Conservation (phyloP, 2,113 vertebrate genomes). For the Marcusenius ussheri region DNA sequence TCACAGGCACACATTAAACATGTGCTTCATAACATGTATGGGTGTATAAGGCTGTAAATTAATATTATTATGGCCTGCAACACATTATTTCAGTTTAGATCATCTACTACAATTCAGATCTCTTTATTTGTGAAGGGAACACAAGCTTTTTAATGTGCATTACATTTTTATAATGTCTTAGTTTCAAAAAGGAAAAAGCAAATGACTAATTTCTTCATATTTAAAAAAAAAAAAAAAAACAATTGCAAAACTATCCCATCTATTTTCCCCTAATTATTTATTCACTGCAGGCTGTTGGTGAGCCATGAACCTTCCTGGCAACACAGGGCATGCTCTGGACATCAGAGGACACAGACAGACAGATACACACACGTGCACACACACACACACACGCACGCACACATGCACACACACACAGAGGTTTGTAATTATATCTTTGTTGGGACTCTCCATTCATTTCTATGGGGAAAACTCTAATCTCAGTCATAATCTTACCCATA, state of each 20-base stretch:
- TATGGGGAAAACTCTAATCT: too few species aligned
- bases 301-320: background rate
- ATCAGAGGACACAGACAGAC: background rate
- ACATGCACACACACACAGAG: background rate
- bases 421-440: too few species aligned
- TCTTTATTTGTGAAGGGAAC: background rate
- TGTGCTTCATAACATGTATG: background rate
- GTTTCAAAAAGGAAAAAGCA: background rate
- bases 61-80: background rate
- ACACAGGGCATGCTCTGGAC: background rate
- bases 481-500: too few species aligned
- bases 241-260: background rate
- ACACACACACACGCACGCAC: background rate
- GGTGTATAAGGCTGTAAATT: background rate
- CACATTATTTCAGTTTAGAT: background rate
- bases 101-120: background rate
- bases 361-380: background rate
- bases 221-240: background rate
- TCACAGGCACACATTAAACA: background rate
- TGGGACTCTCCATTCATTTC: too few species aligned
- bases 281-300: background rate
- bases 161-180: background rate
- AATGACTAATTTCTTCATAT: background rate
- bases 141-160: background rate
- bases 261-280: background rate